Percentiles rank a stretch among this genome's conserved stretches.
Evolutionary conservation across 2,888 invertebrate genomes (phyloP).

Genomic region (Drosophila affinis): DNA sequence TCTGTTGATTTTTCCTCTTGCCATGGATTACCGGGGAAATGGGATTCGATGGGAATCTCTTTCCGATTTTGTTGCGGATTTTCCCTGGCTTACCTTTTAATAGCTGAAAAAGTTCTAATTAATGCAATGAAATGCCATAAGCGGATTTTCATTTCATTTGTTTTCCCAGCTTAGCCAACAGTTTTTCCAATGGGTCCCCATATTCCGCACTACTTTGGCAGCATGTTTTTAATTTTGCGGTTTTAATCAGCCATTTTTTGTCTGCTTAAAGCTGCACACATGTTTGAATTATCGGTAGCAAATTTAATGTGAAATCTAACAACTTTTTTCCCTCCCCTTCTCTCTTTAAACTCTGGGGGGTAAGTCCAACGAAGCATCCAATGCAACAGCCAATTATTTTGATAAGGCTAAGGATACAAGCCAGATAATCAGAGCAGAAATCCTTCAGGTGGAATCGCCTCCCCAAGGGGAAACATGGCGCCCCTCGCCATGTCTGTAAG

Average conservation of each 20-base stretch:
- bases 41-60: constrained; percentile 21
- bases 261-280: neutral
- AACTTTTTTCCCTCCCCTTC: no score
- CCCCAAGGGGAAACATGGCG: constrained; percentile 11
- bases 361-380: constrained; percentile 49
- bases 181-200: neutral
- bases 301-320: neutral
- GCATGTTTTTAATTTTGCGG: neutral
- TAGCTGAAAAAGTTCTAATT: constrained; percentile 60
- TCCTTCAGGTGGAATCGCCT: constrained; percentile 60
- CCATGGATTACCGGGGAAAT: constrained; percentile 23
- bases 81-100: constrained; percentile 54
- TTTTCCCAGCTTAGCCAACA: constrained; percentile 45
- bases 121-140: constrained; percentile 60
- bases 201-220: constrained; percentile 12
- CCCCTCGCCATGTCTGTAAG: constrained; percentile 43
- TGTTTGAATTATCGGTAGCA: neutral
- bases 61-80: constrained; percentile 39
- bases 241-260: neutral
- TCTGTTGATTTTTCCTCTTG: constrained; percentile 68
- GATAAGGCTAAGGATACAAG: constrained; percentile 23
- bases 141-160: constrained; percentile 54
- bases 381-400: constrained; percentile 68
- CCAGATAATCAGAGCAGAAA: constrained; percentile 25
- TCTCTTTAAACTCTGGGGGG: neutral